Evolutionary conservation across 2,113 vertebrate species (phyloP).

Genomic region (Percopsis transmontana): DNA sequence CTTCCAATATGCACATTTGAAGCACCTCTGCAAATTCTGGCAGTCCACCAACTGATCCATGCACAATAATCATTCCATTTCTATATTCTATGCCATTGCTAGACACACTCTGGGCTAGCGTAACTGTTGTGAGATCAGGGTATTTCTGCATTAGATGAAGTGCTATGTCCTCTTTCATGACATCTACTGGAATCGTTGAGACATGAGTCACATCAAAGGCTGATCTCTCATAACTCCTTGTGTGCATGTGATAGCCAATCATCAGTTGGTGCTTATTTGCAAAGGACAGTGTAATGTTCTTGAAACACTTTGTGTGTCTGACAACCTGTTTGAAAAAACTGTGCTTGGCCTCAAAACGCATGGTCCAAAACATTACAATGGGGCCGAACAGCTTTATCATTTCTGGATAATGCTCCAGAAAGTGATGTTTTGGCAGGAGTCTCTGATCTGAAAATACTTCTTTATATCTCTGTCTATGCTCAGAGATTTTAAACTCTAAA

Average conservation of each 20-base stretch:
- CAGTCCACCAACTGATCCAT: constrained; percentile 7
- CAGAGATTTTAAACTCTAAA: constrained; percentile 24
- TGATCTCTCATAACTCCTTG: background rate
- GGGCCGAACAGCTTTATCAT: constrained; percentile 18
- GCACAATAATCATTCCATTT: constrained; percentile 11
- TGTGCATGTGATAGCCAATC: constrained; percentile 11
- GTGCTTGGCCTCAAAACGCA: constrained; percentile 8
- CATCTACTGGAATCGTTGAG: background rate
- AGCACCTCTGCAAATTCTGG: constrained; percentile 9
- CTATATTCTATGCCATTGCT: constrained; percentile 14
- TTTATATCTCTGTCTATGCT: constrained; percentile 22
- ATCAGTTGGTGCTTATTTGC: constrained; percentile 21
- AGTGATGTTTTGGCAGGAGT: constrained; percentile 14
- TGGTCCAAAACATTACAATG: constrained; percentile 8
- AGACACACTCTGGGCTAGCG: background rate
- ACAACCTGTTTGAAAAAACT: background rate
- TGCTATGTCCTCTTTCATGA: background rate
- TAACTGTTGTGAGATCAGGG: constrained; percentile 1
- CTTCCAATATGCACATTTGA: constrained; percentile 5
- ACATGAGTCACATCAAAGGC: background rate
- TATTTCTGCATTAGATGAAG: background rate
- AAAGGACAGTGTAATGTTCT: constrained; percentile 12
- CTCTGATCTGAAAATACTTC: constrained; percentile 10
- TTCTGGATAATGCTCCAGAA: constrained; percentile 21
- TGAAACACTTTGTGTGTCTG: background rate